These are phyloP conservation scores for Himalopsyche kuldschensis DNA, from an alignment of 2,888 invertebrate species.

Conservation along the genomic window DNA sequence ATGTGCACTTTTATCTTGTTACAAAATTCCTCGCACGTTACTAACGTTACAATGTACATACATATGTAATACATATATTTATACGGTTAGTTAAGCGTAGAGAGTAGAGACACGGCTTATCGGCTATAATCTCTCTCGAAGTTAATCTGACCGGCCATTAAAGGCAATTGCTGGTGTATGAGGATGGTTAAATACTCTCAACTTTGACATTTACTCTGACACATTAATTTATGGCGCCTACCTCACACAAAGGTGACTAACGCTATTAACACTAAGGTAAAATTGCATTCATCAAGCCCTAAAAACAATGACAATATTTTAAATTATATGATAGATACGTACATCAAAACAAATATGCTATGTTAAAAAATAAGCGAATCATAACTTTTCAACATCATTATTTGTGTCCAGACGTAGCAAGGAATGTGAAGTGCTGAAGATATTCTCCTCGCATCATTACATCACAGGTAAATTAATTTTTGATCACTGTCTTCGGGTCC, in stretches of 20 bases:
- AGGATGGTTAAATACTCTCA: conserved; percentile 9
- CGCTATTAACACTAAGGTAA: background rate
- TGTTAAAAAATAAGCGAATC: too few relatives aligned
- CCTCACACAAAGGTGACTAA: background rate
- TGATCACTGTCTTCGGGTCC: too few relatives aligned
- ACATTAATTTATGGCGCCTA: conserved; percentile 17
- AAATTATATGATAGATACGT: too few relatives aligned
- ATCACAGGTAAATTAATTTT: too few relatives aligned
- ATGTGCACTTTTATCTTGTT: background rate
- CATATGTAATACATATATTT: background rate
- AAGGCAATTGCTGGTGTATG: conserved; percentile 10
- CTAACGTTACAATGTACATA: background rate
- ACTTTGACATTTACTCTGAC: conserved; percentile 12
- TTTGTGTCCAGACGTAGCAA: too few relatives aligned
- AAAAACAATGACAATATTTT: too few relatives aligned
- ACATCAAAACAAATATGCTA: too few relatives aligned
- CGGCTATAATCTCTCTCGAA: conserved; percentile 7
- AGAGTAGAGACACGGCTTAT: background rate
- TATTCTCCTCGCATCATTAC: too few relatives aligned
- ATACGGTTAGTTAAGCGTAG: background rate
- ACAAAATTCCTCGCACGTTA: background rate
- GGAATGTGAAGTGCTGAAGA: too few relatives aligned
- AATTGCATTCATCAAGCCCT: too few relatives aligned
- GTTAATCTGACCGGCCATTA: conserved; percentile 21
- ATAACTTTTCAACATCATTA: too few relatives aligned